Evolutionary conservation across 1,140 invertebrate species (phyloP).

Genomic region (Tetraneura akinire): DNA sequence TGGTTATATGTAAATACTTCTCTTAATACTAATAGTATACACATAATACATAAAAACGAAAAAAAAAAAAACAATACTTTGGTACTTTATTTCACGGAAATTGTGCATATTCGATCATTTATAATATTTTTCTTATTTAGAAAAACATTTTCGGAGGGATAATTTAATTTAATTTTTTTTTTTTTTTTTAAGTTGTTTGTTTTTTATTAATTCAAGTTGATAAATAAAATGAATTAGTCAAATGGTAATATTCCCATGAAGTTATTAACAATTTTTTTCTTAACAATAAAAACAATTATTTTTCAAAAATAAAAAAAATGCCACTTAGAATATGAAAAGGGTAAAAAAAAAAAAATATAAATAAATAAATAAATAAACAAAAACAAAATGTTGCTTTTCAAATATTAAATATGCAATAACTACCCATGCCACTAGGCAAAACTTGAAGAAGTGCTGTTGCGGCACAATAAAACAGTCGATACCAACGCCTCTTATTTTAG

Average conservation of each 20-base stretch:
- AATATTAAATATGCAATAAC: conserved; percentile 44
- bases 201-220: no score
- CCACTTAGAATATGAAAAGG: conserved; percentile 35
- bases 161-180: conserved; percentile 19
- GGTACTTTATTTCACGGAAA: conserved; percentile 39
- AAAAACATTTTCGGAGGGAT: not conserved
- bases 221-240: conserved; percentile 19
- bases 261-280: conserved; percentile 12
- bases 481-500: conserved; percentile 32
- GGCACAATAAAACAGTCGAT: conserved; percentile 46
- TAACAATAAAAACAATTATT: conserved; percentile 41
- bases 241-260: conserved; percentile 35
- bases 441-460: conserved; percentile 32
- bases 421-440: conserved; percentile 17
- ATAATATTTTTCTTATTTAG: conserved; percentile 22
- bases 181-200: no score
- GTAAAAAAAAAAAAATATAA: conserved; percentile 6
- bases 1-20: conserved; percentile 38
- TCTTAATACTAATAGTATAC: conserved; percentile 50
- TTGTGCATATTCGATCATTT: conserved; percentile 38
- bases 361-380: no score
- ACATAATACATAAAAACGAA: conserved; percentile 43
- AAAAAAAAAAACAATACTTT: conserved; percentile 51
- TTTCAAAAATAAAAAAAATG: conserved; percentile 33
- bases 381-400: conserved; percentile 21